Percentiles rank a stretch among this genome's conserved stretches.
phyloP scores from a whole-genome alignment of 2,888 invertebrate genomes.

The Gastrophysa polygoni region DNA sequence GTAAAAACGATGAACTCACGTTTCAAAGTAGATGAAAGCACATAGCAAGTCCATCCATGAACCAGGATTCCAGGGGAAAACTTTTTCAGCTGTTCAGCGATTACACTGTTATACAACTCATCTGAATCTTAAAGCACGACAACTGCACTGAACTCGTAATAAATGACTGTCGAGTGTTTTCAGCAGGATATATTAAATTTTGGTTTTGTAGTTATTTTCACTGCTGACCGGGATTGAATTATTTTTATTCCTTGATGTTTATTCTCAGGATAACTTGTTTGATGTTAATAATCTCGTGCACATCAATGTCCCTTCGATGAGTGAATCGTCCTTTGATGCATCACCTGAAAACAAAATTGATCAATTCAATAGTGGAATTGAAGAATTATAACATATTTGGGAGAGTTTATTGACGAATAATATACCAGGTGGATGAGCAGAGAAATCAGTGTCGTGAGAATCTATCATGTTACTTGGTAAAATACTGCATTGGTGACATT shows the following conservation, averaged over 20 bases:
- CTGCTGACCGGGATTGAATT: constrained; percentile 40
- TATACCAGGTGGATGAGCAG: too few relatives aligned
- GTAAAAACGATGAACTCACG: too few relatives aligned
- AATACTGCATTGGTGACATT: too few relatives aligned
- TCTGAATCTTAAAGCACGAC: constrained; percentile 24
- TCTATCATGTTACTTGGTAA: too few relatives aligned
- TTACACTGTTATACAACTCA: too few relatives aligned
- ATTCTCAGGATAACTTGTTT: constrained; percentile 14
- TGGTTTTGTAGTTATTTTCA: constrained; percentile 37
- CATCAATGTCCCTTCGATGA: not conserved
- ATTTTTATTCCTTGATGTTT: constrained; percentile 37
- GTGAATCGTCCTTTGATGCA: not conserved
- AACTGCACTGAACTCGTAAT: constrained; percentile 31
- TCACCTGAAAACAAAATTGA: constrained; percentile 3
- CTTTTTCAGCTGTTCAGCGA: constrained; percentile 23
- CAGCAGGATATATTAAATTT: constrained; percentile 32
- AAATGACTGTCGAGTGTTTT: constrained; percentile 36
- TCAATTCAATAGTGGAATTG: too few relatives aligned
- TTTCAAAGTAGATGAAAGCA: not conserved
- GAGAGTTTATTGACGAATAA: too few relatives aligned
- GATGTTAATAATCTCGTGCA: not conserved
- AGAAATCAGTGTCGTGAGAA: too few relatives aligned
- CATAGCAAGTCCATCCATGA: constrained; percentile 30
- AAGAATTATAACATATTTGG: too few relatives aligned
- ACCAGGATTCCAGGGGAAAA: constrained; percentile 31